Evolutionary conservation across 2,113 vertebrate genomes (phyloP).

Genomic region (Passerina amoena): DNA sequence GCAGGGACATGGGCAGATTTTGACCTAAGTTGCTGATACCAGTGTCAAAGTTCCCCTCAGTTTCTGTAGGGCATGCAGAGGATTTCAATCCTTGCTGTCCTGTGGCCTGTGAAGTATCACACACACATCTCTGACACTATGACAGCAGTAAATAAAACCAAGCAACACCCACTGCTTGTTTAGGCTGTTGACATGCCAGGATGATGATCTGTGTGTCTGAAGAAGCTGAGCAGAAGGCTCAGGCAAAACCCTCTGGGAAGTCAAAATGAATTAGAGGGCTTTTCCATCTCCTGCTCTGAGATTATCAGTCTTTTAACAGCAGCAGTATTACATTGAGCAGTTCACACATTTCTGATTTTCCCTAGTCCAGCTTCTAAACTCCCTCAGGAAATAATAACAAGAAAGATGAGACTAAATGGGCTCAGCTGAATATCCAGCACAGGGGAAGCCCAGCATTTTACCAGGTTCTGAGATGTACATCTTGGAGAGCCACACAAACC

Average conservation of each 20-base stretch:
- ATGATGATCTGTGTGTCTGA: neutral
- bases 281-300: neutral
- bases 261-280: neutral
- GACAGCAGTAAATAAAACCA: neutral
- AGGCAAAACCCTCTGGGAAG: neutral
- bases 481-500: neutral
- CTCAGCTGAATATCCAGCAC: neutral
- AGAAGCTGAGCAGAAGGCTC: neutral
- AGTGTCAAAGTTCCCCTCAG: neutral
- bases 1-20: neutral
- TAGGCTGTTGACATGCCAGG: neutral
- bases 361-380: neutral
- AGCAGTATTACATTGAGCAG: neutral
- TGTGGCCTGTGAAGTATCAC: neutral
- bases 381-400: slow-evolving; percentile 11
- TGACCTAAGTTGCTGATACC: neutral
- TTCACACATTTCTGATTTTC: neutral
- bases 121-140: neutral
- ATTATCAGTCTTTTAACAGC: neutral
- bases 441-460: neutral
- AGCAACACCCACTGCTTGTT: neutral
- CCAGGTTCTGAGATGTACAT: neutral
- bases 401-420: neutral
- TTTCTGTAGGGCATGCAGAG: neutral
- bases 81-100: neutral